Base-by-base conservation (phyloP, 2,888 invertebrate genomes). In the Stenolophus ochropezus region DNA sequence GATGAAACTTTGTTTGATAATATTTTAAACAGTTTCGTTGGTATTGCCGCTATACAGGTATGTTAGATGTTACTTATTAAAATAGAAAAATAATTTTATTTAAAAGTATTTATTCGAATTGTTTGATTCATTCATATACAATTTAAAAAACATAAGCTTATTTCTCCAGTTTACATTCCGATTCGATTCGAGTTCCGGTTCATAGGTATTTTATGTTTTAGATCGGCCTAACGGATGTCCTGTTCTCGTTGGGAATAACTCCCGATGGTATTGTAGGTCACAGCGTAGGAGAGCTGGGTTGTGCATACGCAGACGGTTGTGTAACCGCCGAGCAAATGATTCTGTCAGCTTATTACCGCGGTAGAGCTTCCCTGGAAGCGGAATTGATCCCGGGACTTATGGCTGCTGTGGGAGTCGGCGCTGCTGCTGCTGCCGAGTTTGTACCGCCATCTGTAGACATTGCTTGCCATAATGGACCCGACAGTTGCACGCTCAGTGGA, bases 221-320 rank as follows among this genome's bases (percentile, higher is more conserved):
- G 92, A 92, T 94, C 74, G 94, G 93, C 16, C 87, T 94, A 18
- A 91, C 93, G 1, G 95, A 95, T 86, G 87, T 94, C 16, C 87
- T 96, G 14, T 88, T 85, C 65, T 88, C 90, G 3, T 85, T 92
- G 11, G 94, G 93, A n/a, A 90, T 95, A 11, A 88, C 89, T 47
- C 93, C 95, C 0, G 94, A 95, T 88, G 93, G 94, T 11, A 92
- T 95, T 82, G 92, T 95, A 82, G 97, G 98, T 1, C 98, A 98
- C 89, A 98, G 98, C 5, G 96, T 97, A 0, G 98, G 98, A 20
- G 98, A 98, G 88, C 90, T 98, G 4, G 97, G 96, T 0, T 98
- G 98, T 88, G 97, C 96, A 0, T 98, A 98, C 89, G 97, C 97
- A 1, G 98, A 98, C 88, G 97, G 96, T 0, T 95, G 96, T 84